Base-by-base conservation (phyloP, 1,140 invertebrate species). In the Anthonomus grandis region DNA sequence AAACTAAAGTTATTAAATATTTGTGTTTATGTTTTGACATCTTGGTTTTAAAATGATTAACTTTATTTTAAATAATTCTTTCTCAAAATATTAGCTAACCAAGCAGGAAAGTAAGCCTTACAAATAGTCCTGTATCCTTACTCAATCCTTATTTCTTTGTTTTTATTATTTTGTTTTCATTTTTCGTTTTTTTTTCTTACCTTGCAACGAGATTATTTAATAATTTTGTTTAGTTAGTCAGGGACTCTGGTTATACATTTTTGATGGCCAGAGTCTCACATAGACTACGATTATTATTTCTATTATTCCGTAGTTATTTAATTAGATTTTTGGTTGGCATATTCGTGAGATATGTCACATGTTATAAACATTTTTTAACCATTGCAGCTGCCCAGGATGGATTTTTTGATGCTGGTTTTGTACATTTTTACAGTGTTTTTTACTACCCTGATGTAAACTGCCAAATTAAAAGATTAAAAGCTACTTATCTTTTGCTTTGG, bases 331-430 rank as follows among this genome's bases (percentile, higher is more conserved):
- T n/a, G n/a, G n/a, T 73, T 73, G 71, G 68, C 68, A 73, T 72
- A 71, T 69, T 70, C 66, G 34, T 57, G 55, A 65, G 70, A 62
- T 72, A 72, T 72, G 70, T 71, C 22, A 27, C 13, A 13, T 46
- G 6, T 15, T 39, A 10, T 18, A 45, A 41, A 57, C 17, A 12
- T 61, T 70, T 68, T 73, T 71, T 63, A 62, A 71, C 70, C 68
- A 73, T 73, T 72, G 68, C 71, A 72, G 71, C 70, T 57, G 59
- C 64, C 71, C 57, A 61, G 54, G 68, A 65, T 42, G 27, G 71
- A 66, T 69, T 74, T 71, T 73, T 73, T 72, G 65, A 67, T 63
- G 64, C 64, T 66, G 67, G 65, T 63, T 60, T 62, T 64, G 60
- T 66, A 68, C 65, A 47, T 69, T 72, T 67, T 69, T 71, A 60